Evolutionary conservation across 2,113 vertebrate species (phyloP).

Genomic region (Rissa tridactyla): DNA sequence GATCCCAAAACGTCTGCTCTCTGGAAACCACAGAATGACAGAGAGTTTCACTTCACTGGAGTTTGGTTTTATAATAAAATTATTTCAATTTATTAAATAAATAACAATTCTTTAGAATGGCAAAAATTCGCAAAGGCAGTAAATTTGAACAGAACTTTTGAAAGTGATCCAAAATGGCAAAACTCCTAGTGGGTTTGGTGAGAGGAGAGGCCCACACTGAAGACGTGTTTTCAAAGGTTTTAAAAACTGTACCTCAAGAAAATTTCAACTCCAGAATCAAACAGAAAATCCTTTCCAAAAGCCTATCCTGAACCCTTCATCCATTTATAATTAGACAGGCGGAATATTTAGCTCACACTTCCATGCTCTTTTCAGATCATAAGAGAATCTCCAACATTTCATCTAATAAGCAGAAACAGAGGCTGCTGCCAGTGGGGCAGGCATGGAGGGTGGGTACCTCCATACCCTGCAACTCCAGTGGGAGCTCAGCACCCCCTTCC

Average conservation of each 20-base stretch:
- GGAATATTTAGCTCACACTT: neutral
- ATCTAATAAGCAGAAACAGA: neutral
- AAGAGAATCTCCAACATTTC: neutral
- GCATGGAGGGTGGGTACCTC: neutral
- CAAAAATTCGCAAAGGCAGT: neutral
- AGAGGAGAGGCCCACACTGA: neutral
- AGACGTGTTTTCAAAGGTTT: neutral
- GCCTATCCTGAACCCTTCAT: neutral
- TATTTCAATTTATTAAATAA: neutral
- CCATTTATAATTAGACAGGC: neutral
- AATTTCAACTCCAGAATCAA: neutral
- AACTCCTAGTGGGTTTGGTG: neutral
- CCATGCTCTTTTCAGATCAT: neutral
- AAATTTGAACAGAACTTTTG: neutral
- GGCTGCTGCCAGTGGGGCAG: neutral
- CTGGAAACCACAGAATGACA: neutral
- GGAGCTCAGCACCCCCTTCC: neutral
- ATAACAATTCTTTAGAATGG: neutral
- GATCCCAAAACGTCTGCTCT: neutral
- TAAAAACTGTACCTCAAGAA: neutral
- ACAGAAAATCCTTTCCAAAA: neutral
- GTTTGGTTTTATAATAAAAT: neutral
- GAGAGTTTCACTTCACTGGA: neutral
- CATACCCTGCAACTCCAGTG: neutral
- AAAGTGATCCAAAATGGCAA: neutral